A percentile compares a stretch with the other conserved stretches of the same genome.
Conservation (phyloP, 30 jellyfish, hydroid and myxozoan species). For the Nemopilema nomurai region DNA sequence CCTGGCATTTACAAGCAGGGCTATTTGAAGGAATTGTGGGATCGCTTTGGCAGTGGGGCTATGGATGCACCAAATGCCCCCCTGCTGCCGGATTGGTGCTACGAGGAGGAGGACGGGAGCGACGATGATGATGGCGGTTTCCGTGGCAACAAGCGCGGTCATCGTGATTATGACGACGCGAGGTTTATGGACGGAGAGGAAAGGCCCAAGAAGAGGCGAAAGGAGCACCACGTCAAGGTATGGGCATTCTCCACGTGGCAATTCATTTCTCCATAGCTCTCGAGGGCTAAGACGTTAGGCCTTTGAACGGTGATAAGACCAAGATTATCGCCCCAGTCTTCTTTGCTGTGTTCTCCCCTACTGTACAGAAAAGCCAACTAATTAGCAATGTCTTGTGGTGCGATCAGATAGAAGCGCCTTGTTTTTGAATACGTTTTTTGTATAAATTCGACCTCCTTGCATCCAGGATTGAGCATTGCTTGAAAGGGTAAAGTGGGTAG, state of each 20-base stretch:
- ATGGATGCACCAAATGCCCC: constrained; percentile 87
- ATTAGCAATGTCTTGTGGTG: no score
- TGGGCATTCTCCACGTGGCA: neutral
- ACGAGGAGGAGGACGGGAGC: constrained; percentile 77
- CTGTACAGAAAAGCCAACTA: no score
- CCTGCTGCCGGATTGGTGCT: constrained; percentile 93
- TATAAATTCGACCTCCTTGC: no score
- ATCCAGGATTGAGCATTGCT: no score
- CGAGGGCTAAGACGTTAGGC: no score
- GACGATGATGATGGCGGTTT: constrained; percentile 65
- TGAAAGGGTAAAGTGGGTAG: no score
- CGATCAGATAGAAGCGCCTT: no score
- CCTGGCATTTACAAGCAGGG: constrained; percentile 91
- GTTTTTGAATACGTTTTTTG: no score
- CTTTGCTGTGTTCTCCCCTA: no score
- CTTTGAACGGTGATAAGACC: no score
- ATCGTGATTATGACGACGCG: constrained; percentile 18
- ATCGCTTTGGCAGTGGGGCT: constrained; percentile 77
- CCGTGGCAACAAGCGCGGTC: constrained; percentile 38
- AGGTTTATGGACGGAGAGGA: constrained; percentile 15
- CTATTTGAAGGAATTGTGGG: constrained; percentile 71
- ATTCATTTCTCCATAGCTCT: no score
- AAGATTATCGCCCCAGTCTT: no score
- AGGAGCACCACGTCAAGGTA: constrained; percentile 68
- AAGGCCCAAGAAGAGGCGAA: constrained; percentile 57